A percentile compares a stretch with the other conserved stretches of the same genome.
Conservation (phyloP, 1,140 invertebrate genomes). For the Aradophagus sp. region DNA sequence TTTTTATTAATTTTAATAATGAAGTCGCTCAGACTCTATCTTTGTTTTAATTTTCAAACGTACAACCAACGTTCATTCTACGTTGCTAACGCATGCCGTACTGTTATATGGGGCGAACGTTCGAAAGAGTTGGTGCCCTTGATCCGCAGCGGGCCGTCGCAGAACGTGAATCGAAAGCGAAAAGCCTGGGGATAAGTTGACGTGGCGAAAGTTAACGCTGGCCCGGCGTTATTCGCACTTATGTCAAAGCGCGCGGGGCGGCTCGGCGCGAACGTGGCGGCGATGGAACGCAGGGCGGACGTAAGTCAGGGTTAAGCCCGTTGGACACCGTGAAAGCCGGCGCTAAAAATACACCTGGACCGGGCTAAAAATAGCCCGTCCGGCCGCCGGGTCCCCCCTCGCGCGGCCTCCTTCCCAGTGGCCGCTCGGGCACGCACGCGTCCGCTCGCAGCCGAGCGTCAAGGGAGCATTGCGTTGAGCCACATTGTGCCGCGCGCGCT, state of each 20-base stretch:
- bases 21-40: too few species aligned
- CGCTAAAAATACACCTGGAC: constrained; percentile 62
- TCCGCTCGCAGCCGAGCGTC: constrained; percentile 15
- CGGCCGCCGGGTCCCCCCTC: constrained; percentile 7
- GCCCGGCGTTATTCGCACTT: constrained; percentile 47
- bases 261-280: constrained; percentile 30
- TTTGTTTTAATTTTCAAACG: too few species aligned
- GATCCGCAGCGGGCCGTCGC: too few species aligned
- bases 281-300: constrained; percentile 40
- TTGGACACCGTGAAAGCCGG: constrained; percentile 55
- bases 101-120: too few species aligned
- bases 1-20: too few species aligned
- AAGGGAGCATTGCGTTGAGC: too few species aligned
- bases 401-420: constrained; percentile 4
- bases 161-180: constrained; percentile 39
- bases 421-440: constrained; percentile 17
- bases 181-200: constrained; percentile 24
- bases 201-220: constrained; percentile 33
- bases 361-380: constrained; percentile 56
- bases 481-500: too few species aligned
- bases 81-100: too few species aligned
- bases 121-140: too few species aligned
- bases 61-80: too few species aligned
- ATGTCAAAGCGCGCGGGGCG: constrained; percentile 41
- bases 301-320: constrained; percentile 59